Percentiles rank a stretch among this genome's conserved stretches.
phyloP scores from a whole-genome alignment of 2,797 vertebrate genomes.

The Poecilia picta region DNA sequence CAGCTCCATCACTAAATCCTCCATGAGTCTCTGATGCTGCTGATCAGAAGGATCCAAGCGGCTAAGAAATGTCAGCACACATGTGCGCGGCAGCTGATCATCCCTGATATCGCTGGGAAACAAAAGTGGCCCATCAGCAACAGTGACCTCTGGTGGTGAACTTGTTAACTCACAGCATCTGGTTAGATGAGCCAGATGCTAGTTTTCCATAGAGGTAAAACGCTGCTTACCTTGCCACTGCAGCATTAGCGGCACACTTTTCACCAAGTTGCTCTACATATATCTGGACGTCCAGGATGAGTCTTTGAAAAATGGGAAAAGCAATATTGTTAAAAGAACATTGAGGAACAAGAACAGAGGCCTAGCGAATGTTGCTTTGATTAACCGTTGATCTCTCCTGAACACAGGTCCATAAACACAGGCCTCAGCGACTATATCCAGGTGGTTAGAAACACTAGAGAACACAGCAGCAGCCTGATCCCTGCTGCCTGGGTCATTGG shows the following conservation, averaged over 20 bases:
- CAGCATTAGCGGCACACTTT: constrained; percentile 83
- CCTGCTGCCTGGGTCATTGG: constrained; percentile 39
- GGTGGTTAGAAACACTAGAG: constrained; percentile 81
- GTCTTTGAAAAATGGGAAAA: constrained; percentile 71
- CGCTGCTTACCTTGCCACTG: constrained; percentile 81
- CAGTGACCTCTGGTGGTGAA: constrained; percentile 52
- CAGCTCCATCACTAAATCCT: constrained; percentile 85
- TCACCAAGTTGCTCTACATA: constrained; percentile 89
- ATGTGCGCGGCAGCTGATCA: constrained; percentile 89
- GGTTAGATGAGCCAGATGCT: not conserved
- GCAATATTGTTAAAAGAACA: not conserved
- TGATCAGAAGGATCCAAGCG: constrained; percentile 81
- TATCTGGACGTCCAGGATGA: constrained; percentile 89
- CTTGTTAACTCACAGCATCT: not conserved
- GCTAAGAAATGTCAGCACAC: constrained; percentile 88
- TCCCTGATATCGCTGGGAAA: constrained; percentile 87
- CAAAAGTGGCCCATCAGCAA: constrained; percentile 10
- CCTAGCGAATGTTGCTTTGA: not conserved
- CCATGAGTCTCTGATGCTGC: constrained; percentile 84
- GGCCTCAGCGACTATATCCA: constrained; percentile 87
- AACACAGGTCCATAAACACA: constrained; percentile 92
- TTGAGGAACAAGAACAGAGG: not conserved
- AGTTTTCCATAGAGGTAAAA: not conserved
- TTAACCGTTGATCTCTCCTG: constrained; percentile 92
- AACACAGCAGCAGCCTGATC: constrained; percentile 60